Conservation (phyloP, 2,797 vertebrate species). For the Halcyon smyrnensis region DNA sequence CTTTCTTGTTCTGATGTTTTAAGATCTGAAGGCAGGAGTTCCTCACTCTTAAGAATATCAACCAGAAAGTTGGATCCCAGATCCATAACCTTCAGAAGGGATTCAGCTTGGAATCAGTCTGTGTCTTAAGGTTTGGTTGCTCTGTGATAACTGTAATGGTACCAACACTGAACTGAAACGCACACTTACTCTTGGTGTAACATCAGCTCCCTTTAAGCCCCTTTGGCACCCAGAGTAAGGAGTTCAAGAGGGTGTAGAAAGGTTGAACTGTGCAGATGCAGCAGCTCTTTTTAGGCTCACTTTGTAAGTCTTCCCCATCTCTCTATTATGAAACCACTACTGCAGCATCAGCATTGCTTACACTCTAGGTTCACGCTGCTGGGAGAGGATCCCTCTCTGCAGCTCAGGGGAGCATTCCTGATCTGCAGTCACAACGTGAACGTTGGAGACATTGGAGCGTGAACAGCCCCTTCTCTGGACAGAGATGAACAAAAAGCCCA, state of each 20-base stretch:
- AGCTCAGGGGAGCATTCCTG: background rate
- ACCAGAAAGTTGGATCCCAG: background rate
- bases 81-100: background rate
- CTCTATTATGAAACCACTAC: background rate
- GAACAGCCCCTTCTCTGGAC: background rate
- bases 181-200: background rate
- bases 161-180: background rate
- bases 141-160: background rate
- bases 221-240: background rate
- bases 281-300: background rate
- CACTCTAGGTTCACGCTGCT: background rate
- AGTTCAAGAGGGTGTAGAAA: background rate
- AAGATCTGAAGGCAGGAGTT: background rate
- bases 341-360: background rate
- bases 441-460: background rate
- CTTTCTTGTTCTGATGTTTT: background rate
- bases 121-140: background rate
- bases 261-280: background rate
- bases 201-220: background rate
- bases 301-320: background rate
- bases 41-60: background rate
- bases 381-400: background rate
- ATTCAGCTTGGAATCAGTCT: background rate
- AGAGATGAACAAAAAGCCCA: background rate
- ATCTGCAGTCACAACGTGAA: background rate